phyloP scores from a whole-genome alignment of 2,888 invertebrate species.

The Cyrtodaria siliqua region DNA sequence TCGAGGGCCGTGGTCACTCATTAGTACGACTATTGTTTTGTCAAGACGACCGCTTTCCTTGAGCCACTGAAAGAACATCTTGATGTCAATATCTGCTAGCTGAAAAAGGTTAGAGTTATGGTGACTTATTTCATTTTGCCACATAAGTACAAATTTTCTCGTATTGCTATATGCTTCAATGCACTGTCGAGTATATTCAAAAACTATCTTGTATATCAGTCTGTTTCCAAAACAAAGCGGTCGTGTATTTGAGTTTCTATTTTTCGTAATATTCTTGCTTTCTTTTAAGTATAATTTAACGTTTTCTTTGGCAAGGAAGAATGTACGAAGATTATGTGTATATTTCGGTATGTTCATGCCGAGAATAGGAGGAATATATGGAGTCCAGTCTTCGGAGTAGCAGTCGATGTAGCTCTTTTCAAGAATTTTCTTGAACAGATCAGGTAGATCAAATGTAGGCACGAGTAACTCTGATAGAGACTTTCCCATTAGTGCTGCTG shows the following conservation, averaged over 20 bases:
- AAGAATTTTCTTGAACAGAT: conserved; percentile 78
- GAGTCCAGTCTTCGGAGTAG: conserved; percentile 95
- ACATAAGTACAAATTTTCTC: conserved; percentile 94
- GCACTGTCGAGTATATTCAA: conserved; percentile 87
- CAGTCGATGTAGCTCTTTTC: conserved; percentile 88
- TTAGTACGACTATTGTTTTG: conserved; percentile 93
- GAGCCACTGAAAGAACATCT: conserved; percentile 88
- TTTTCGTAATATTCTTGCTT: too few relatives aligned
- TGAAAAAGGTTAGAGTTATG: conserved; percentile 93
- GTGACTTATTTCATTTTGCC: conserved; percentile 95
- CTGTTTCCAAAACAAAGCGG: conserved; percentile 90
- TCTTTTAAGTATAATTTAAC: too few relatives aligned
- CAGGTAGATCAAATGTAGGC: too few relatives aligned
- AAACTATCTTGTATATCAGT: conserved; percentile 89
- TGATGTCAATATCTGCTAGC: conserved; percentile 91
- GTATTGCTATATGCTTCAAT: conserved; percentile 89
- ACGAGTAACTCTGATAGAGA: conserved; percentile 89
- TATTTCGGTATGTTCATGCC: too few relatives aligned
- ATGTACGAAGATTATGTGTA: too few relatives aligned
- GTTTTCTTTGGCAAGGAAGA: too few relatives aligned
- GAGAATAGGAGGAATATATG: conserved; percentile 95
- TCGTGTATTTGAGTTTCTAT: too few relatives aligned
- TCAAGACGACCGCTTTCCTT: conserved; percentile 89
- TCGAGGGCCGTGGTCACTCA: conserved; percentile 96
- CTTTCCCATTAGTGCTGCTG: conserved; percentile 93